A percentile compares a stretch with the other conserved stretches of the same genome.
Evolutionary conservation across 2,888 invertebrate genomes (phyloP).

Genomic region (Amblyjoppa fuscipennis): DNA sequence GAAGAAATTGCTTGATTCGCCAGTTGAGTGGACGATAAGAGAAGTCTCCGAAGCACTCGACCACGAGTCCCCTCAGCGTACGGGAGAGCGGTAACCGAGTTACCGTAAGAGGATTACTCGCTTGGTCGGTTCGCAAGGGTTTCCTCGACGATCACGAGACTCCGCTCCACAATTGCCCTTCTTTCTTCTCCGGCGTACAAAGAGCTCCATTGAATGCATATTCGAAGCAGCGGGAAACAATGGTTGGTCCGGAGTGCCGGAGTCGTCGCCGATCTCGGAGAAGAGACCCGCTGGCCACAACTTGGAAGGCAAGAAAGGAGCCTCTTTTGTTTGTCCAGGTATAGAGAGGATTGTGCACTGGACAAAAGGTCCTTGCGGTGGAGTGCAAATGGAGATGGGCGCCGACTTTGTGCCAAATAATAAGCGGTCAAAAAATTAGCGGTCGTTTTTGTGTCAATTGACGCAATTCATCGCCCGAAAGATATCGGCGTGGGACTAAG

Average conservation of each 20-base stretch:
- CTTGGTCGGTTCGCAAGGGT: conserved; percentile 28
- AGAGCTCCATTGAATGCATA: conserved; percentile 20
- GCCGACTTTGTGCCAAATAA: too few relatives aligned
- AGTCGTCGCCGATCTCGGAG: neutral
- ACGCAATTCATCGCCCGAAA: too few relatives aligned
- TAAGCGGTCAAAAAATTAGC: too few relatives aligned
- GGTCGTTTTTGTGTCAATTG: too few relatives aligned
- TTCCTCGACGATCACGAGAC: conserved; percentile 20
- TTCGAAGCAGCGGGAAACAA: conserved; percentile 39
- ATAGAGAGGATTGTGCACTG: neutral
- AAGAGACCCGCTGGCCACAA: neutral
- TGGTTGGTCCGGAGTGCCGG: conserved; percentile 18
- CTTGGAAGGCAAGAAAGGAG: neutral
- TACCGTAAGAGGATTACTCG: conserved; percentile 59
- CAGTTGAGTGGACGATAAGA: conserved; percentile 60
- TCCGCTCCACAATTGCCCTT: conserved; percentile 19
- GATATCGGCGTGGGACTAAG: too few relatives aligned
- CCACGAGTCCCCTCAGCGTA: conserved; percentile 3
- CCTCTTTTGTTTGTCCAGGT: conserved; percentile 16
- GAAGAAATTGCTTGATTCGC: neutral
- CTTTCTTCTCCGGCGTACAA: neutral
- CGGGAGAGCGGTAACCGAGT: conserved; percentile 50
- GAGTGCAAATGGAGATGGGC: neutral
- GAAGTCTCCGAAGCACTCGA: neutral
- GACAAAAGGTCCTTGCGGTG: neutral